Evolutionary conservation across 2,888 invertebrate species (phyloP).

Genomic region (Xestia sexstrigata): DNA sequence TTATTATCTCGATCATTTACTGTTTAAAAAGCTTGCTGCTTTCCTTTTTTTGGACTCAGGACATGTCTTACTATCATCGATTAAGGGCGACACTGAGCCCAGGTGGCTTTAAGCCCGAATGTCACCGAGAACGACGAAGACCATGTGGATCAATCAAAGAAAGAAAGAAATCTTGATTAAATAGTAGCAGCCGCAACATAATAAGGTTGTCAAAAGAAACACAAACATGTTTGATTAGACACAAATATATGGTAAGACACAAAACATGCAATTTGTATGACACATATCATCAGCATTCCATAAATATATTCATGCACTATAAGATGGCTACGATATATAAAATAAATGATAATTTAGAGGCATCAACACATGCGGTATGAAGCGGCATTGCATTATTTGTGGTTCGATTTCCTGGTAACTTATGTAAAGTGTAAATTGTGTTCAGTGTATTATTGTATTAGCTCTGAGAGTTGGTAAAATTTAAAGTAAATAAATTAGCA

Average conservation of each 20-base stretch:
- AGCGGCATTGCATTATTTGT: constrained; percentile 86
- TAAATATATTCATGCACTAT: constrained; percentile 77
- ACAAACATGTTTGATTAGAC: constrained; percentile 42
- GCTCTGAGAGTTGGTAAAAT: background rate
- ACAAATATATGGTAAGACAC: constrained; percentile 71
- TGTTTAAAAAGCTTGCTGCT: background rate
- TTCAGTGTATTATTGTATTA: constrained; percentile 26
- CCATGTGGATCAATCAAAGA: no score
- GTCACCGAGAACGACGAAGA: background rate
- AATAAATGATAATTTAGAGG: constrained; percentile 70
- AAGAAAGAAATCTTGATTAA: background rate
- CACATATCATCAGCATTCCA: constrained; percentile 68
- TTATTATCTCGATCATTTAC: constrained; percentile 31
- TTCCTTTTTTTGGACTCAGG: background rate
- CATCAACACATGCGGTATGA: constrained; percentile 77
- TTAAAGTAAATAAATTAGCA: background rate
- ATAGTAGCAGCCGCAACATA: background rate
- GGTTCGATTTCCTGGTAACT: constrained; percentile 67
- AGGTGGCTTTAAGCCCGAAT: background rate
- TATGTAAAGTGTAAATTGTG: constrained; percentile 34
- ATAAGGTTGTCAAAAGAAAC: constrained; percentile 62
- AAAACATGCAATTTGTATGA: constrained; percentile 82
- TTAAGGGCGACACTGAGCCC: background rate
- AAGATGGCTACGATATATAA: constrained; percentile 75
- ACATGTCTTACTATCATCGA: background rate